Conservation (phyloP, 2,797 vertebrate species). For the Psittacula echo region DNA sequence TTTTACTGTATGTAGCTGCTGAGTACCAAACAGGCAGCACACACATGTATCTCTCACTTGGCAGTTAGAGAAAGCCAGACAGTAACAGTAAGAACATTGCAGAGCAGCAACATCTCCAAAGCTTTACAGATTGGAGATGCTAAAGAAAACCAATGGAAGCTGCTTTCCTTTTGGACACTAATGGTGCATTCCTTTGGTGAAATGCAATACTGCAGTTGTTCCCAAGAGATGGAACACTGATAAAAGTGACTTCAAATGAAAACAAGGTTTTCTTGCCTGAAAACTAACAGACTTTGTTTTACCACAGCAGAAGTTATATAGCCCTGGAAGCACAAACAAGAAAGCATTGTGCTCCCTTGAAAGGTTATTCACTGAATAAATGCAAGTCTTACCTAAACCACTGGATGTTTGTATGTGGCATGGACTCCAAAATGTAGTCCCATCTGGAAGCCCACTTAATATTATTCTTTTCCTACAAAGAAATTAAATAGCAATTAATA, state of each 20-base stretch:
- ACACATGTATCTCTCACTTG: neutral
- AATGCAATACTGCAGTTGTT: neutral
- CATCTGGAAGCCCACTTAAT: slow-evolving; percentile 92
- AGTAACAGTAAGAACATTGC: neutral
- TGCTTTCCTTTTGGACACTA: slow-evolving; percentile 1
- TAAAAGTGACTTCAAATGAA: neutral
- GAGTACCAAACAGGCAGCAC: neutral
- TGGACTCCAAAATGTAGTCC: slow-evolving; percentile 93
- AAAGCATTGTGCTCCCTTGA: neutral
- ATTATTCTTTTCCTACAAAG: slow-evolving; percentile 79
- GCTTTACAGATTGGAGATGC: neutral
- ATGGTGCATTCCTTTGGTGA: neutral
- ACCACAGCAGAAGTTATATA: neutral
- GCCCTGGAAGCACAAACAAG: neutral
- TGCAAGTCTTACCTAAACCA: slow-evolving; percentile 89
- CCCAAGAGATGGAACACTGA: neutral
- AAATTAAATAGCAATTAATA: neutral
- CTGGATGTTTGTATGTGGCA: slow-evolving; percentile 91
- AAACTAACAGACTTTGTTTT: neutral
- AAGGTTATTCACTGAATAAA: neutral
- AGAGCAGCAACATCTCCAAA: neutral
- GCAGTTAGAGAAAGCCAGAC: neutral
- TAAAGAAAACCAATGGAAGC: neutral
- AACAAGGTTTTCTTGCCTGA: neutral
- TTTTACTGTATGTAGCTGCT: neutral